Base-by-base conservation (phyloP, 1,140 invertebrate species). In the Olivierus martensii region DNA sequence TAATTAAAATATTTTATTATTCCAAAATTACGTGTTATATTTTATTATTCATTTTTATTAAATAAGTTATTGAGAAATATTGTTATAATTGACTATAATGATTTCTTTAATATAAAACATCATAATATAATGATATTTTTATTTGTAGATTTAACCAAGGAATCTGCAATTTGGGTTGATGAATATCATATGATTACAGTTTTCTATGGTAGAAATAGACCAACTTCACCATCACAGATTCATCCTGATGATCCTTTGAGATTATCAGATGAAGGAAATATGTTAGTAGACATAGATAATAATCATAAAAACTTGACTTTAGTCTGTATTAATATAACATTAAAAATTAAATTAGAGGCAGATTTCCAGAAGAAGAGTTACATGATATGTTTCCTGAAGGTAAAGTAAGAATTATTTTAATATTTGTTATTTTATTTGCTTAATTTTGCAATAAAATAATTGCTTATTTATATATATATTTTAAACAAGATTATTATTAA, bases 101-200 rank as follows among this genome's bases (percentile, higher is more conserved):
- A 28, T 6, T 6, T 6, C 4, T 28, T 28, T 28, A 6, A 28
- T 28, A 6, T 6, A 9, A 28, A 28, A 28, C 0, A 28, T 28
- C 9, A 28, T n/a, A n/a, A 28, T 9, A 28, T 28, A 28, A 28
- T 28, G 9, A 6, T 28, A 6, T 28, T 1, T 37, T 11, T 37
- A 14, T 17, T 82, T 2, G 80, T 87, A 70, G 89, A 90, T 1
- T 91, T 93, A 2, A 79, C 96, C 49, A 95, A 97, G 70, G 95
- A 98, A 67, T 93, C 88, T 62, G 89, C 92, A n/a, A 90, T 98
- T 10, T 99, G 95, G 95, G 87, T 98, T 1, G 93, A 98, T 71
- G 60, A 93, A 71, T 82, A 82, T 35, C 79, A 81, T 3, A 71
- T 80, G 3, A 79, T 83, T 49, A 82, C 79, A 55, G 73, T 83